Conservation (phyloP, 2,888 invertebrate species). For the Caenorhabditis afra region DNA sequence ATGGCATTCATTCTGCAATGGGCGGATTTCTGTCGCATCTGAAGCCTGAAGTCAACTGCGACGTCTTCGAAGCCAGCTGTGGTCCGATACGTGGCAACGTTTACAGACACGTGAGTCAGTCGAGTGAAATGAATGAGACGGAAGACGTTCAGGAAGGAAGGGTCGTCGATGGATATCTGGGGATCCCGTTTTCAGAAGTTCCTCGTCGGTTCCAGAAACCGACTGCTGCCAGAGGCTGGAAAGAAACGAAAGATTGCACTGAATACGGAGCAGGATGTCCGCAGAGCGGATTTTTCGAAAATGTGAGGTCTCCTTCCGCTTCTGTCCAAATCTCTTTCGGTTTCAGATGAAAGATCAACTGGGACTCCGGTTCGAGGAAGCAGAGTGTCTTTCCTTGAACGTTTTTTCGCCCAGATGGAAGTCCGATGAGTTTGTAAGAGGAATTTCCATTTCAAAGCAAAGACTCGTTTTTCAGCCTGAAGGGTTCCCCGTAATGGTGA, state of each 20-base stretch:
- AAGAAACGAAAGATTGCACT: constrained; percentile 48
- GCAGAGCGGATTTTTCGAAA: constrained; percentile 41
- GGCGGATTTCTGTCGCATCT: constrained; percentile 18
- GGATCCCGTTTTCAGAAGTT: constrained; percentile 3
- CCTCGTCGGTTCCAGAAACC: constrained; percentile 52
- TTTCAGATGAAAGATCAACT: constrained; percentile 26
- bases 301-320: constrained; percentile 4
- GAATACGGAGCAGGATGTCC: constrained; percentile 66
- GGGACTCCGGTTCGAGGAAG: constrained; percentile 28
- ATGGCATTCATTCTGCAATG: not conserved
- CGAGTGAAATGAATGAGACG: not conserved
- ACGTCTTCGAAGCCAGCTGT: constrained; percentile 24
- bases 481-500: constrained; percentile 68
- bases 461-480: constrained; percentile 34
- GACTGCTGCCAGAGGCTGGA: constrained; percentile 53
- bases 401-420: constrained; percentile 63
- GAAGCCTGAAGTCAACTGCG: constrained; percentile 9
- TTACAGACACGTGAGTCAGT: constrained; percentile 6
- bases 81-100: constrained; percentile 37
- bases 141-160: constrained; percentile 1
- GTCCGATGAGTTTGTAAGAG: constrained; percentile 32
- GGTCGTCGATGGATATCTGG: constrained; percentile 16
- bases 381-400: constrained; percentile 63
- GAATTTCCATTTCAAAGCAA: no score
- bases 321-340: no score